Conservation (phyloP, 1,140 invertebrate species). For the Protaetia brevitarsis region DNA sequence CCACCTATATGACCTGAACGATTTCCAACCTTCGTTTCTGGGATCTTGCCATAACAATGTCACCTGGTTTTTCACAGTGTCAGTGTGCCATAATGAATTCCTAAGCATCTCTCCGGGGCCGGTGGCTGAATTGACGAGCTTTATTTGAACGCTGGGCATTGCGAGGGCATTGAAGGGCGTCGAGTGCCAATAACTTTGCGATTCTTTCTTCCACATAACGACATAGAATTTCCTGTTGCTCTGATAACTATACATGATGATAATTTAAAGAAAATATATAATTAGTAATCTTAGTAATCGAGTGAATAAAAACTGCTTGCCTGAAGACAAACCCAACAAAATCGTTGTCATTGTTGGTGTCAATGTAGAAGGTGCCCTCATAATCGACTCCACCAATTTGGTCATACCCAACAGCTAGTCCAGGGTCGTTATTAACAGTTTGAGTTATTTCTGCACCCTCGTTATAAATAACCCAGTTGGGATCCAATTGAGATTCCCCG, state of each 20-base stretch:
- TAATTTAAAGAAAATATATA: neutral
- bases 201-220: constrained; percentile 95
- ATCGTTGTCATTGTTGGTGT: constrained; percentile 93
- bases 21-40: constrained; percentile 87
- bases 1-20: constrained; percentile 91
- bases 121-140: constrained; percentile 84
- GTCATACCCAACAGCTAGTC: constrained; percentile 89
- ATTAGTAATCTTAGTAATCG: neutral
- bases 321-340: constrained; percentile 95
- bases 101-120: constrained; percentile 87
- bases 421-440: constrained; percentile 94
- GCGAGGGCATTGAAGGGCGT: constrained; percentile 89
- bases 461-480: constrained; percentile 91
- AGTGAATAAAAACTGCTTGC: constrained; percentile 46
- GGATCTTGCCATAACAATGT: constrained; percentile 93
- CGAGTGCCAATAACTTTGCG: constrained; percentile 91
- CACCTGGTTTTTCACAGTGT: constrained; percentile 83
- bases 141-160: constrained; percentile 90
- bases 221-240: constrained; percentile 91
- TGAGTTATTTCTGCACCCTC: constrained; percentile 95
- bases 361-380: constrained; percentile 94
- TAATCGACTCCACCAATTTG: constrained; percentile 92
- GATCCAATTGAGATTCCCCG: constrained; percentile 90
- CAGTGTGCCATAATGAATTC: constrained; percentile 93
- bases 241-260: constrained; percentile 83